Evolutionary conservation across 1,140 invertebrate genomes (phyloP), one percentile per base, ranked within the genome.

Genomic region (Rhagoletis zephyria): DNA sequence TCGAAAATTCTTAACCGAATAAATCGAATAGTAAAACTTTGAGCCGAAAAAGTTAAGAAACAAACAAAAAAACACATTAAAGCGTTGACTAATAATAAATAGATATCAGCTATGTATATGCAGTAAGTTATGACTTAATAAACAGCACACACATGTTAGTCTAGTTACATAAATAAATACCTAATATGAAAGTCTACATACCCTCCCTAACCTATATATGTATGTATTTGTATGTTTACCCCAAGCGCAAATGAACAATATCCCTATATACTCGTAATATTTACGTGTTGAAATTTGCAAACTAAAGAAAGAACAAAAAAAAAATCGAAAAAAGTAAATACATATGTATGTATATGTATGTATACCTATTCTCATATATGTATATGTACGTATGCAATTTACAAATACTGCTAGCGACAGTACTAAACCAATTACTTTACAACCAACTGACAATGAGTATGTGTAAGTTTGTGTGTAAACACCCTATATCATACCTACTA

Each of bases 401-500:
- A 45, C 70, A 77, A 51, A 51, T 45, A 51, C 30, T 77, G 40
- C 70, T 48, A 77, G 40, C 5, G 48, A 81, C 70, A 74, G 70
- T 74, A 81, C 74, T 81, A 81, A 81, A 81, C 74, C 48, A 81
- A 81, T 81, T 81, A 81, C 74, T 81, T 81, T 81, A 81, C n/a
- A 67, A 81, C 74, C 74, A 56, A 81, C 74, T 81, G 74, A 81
- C 74, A 81, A 81, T 81, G 74, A 81, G 16, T 56, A 81, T 81
- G 48, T 81, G 42, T 81, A 81, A 48, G 74, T 81, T 56, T 74
- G 42, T 81, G 48, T 81, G 45, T 81, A 56, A 81, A 81, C 16
- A 56, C 74, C 45, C n/a, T 81, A 51, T 48, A 74, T 74, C 16
- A n/a, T 59, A 81, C 45, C 14, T 59, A 56, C 6, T 10, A 81